These are phyloP conservation scores for Steinernema carpocapsae DNA, from an alignment of 2,888 invertebrate genomes.

Conservation along the genomic window DNA sequence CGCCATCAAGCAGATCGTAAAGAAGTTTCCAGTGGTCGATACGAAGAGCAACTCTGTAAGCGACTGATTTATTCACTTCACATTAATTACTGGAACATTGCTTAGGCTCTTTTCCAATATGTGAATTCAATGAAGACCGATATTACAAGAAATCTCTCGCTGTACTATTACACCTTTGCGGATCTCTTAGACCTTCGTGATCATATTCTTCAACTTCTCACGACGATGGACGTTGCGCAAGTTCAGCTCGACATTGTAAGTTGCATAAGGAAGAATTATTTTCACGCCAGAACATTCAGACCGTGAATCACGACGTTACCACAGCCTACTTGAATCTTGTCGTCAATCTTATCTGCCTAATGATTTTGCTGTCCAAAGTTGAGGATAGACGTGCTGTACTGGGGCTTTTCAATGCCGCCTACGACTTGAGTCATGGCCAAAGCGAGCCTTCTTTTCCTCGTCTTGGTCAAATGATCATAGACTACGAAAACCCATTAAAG, in stretches of 20 bases:
- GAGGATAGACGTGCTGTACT: slow-evolving; percentile 91
- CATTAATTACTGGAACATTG: slow-evolving; percentile 36
- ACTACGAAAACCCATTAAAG: slow-evolving; percentile 92
- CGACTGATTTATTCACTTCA: slow-evolving; percentile 32
- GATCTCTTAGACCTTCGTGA: slow-evolving; percentile 93
- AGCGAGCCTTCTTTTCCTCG: slow-evolving; percentile 80
- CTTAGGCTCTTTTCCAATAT: slow-evolving; percentile 75
- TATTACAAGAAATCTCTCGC: slow-evolving; percentile 90
- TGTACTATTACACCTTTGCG: slow-evolving; percentile 98
- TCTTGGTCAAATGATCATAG: slow-evolving; percentile 94
- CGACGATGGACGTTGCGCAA: slow-evolving; percentile 95
- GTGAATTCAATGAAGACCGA: slow-evolving; percentile 87
- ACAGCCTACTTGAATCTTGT: slow-evolving; percentile 93
- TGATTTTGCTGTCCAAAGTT: slow-evolving; percentile 95
- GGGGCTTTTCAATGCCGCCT: slow-evolving; percentile 94
- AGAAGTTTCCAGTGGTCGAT: slow-evolving; percentile 93
- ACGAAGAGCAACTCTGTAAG: slow-evolving; percentile 78
- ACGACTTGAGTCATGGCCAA: slow-evolving; percentile 90
- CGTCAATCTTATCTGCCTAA: slow-evolving; percentile 88
- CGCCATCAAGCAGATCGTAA: slow-evolving; percentile 89
- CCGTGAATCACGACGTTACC: slow-evolving; percentile 92
- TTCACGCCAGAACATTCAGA: slow-evolving; percentile 71
- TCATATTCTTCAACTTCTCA: slow-evolving; percentile 74
- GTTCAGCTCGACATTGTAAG: slow-evolving; percentile 86
- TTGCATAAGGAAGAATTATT: slow-evolving; percentile 41